Conservation (phyloP, 2,888 invertebrate species). For the Apoda limacodes region DNA sequence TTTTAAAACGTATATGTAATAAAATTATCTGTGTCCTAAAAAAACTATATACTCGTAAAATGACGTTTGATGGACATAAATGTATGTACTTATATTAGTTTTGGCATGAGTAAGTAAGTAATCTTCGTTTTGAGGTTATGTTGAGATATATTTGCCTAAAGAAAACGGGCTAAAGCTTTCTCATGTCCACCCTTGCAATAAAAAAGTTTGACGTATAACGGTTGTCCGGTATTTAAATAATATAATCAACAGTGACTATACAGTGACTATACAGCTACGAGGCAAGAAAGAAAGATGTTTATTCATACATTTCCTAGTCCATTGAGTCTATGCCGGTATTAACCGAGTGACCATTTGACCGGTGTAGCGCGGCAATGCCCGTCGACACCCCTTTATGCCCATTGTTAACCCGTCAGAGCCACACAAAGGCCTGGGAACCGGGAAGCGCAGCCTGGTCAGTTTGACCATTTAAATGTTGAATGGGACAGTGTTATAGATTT, state of each 20-base stretch:
- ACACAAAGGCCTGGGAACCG: conserved; percentile 59
- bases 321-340: conserved; percentile 53
- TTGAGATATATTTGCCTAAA: no score
- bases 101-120: no score
- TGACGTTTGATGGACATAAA: no score
- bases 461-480: conserved; percentile 46
- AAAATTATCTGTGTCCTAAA: no score
- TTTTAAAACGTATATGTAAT: no score
- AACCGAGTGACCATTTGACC: conserved; percentile 59
- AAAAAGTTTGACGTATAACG: conserved; percentile 59
- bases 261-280: conserved; percentile 32
- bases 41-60: no score
- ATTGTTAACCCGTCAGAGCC: conserved; percentile 55
- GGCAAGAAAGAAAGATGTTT: conserved; percentile 47
- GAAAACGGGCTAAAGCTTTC: conserved; percentile 36
- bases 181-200: conserved; percentile 48
- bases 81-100: no score
- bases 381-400: conserved; percentile 63
- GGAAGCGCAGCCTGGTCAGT: conserved; percentile 46
- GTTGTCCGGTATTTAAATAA: conserved; percentile 59
- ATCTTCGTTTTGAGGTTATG: no score
- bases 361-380: conserved; percentile 45
- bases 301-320: conserved; percentile 61
- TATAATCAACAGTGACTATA: conserved; percentile 46
- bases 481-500: conserved; percentile 27